phyloP scores from a whole-genome alignment of 2,113 vertebrate species.

The Alaudala cheleensis region DNA sequence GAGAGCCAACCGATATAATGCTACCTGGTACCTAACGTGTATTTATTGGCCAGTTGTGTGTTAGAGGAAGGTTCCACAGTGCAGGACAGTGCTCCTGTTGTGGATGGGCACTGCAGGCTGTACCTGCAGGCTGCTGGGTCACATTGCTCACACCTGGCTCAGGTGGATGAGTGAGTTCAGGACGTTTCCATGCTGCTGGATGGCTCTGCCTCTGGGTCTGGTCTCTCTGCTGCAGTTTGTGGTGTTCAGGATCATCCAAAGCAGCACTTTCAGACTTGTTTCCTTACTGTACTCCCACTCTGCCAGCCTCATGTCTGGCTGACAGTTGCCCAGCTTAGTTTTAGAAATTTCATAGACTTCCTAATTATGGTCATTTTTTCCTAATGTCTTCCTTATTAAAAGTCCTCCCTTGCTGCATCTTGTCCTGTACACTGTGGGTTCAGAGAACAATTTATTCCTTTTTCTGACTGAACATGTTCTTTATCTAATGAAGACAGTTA shows the following conservation, averaged over 20 bases:
- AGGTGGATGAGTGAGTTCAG: not conserved
- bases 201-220: not conserved
- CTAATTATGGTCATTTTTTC: not conserved
- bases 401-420: not conserved
- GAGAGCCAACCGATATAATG: too few species aligned
- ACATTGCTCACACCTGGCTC: accelerated
- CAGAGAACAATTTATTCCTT: not conserved
- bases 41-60: too few species aligned
- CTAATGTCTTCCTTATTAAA: not conserved
- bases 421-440: not conserved
- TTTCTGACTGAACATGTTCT: not conserved
- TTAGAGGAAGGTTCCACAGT: too few species aligned
- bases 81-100: accelerated
- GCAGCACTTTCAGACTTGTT: not conserved
- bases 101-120: not conserved
- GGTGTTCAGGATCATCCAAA: not conserved
- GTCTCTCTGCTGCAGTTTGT: not conserved
- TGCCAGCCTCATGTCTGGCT: not conserved
- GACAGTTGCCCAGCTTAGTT: not conserved
- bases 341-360: not conserved
- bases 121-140: accelerated
- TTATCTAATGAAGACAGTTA: not conserved
- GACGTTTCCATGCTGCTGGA: accelerated
- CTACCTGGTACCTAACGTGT: too few species aligned
- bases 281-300: not conserved